phyloP scores from a whole-genome alignment of 2,113 vertebrate genomes.

The Morphnarchus princeps region DNA sequence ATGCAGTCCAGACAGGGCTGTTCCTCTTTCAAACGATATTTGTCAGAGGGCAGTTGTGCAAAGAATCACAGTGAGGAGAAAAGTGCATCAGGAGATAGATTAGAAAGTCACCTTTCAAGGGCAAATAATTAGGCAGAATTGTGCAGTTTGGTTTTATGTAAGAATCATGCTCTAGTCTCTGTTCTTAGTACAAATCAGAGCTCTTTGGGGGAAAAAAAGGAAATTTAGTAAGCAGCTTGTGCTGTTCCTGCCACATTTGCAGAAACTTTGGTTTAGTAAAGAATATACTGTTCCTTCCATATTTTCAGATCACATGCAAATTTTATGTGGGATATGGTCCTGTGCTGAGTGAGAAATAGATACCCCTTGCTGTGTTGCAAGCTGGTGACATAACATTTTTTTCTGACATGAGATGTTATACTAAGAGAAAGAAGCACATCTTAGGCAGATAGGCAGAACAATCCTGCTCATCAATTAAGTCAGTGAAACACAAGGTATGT shows the following conservation, averaged over 20 bases:
- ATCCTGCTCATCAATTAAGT: neutral
- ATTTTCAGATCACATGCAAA: neutral
- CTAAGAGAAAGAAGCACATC: neutral
- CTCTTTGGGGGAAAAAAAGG: neutral
- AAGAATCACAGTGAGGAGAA: slow-evolving; percentile 25
- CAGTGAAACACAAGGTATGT: neutral
- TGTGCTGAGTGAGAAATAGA: neutral
- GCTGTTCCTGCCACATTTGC: neutral
- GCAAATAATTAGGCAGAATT: slow-evolving; percentile 6
- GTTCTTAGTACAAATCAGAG: neutral
- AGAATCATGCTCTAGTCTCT: neutral
- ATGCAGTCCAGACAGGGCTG: slow-evolving; percentile 23
- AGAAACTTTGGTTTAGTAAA: neutral
- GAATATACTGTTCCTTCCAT: neutral
- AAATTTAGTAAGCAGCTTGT: neutral
- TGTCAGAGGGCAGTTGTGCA: slow-evolving; percentile 16
- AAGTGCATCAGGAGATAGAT: neutral
- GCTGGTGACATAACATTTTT: neutral
- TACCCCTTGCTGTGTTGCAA: neutral
- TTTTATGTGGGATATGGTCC: neutral
- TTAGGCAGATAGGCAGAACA: neutral
- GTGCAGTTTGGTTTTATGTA: neutral
- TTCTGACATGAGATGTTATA: neutral
- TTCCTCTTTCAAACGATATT: slow-evolving; percentile 45
- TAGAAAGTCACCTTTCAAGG: slow-evolving; percentile 35